phyloP scores from a whole-genome alignment of 2,113 vertebrate genomes.

The Cettia cetti region DNA sequence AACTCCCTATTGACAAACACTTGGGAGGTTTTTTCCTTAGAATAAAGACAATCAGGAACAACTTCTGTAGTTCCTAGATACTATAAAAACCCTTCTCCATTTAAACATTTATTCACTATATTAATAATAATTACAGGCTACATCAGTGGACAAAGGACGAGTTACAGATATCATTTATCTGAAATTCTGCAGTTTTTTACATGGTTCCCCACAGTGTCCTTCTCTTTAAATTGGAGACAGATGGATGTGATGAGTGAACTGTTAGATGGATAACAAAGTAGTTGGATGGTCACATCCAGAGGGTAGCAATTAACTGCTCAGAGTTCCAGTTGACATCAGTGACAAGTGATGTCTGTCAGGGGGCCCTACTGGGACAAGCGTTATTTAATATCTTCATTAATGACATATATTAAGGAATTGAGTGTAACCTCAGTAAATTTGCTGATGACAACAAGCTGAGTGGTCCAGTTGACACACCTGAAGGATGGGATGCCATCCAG shows the following conservation, averaged over 20 bases:
- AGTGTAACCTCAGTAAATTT: not conserved
- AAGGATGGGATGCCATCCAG: not conserved
- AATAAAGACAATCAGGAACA: not conserved
- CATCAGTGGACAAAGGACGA: not conserved
- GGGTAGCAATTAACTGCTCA: not conserved
- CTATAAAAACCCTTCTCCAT: not conserved
- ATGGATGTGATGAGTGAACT: not conserved
- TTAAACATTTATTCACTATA: not conserved
- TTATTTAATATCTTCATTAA: not conserved
- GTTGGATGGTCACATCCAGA: not conserved
- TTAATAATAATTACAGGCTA: not conserved
- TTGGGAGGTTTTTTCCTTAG: not conserved
- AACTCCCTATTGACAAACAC: not conserved
- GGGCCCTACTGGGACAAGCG: not conserved
- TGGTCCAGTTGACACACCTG: not conserved
- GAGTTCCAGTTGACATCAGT: not conserved
- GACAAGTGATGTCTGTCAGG: not conserved
- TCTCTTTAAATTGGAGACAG: not conserved
- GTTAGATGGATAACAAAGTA: not conserved
- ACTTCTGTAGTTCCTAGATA: not conserved
- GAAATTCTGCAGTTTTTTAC: not conserved
- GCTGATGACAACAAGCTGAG: not conserved
- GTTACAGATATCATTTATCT: not conserved
- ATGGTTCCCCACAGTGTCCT: not conserved
- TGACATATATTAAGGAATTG: not conserved